A percentile compares a stretch with the other conserved stretches of the same genome.
Conservation (phyloP, 1,140 invertebrate species). For the Argopecten irradians region DNA sequence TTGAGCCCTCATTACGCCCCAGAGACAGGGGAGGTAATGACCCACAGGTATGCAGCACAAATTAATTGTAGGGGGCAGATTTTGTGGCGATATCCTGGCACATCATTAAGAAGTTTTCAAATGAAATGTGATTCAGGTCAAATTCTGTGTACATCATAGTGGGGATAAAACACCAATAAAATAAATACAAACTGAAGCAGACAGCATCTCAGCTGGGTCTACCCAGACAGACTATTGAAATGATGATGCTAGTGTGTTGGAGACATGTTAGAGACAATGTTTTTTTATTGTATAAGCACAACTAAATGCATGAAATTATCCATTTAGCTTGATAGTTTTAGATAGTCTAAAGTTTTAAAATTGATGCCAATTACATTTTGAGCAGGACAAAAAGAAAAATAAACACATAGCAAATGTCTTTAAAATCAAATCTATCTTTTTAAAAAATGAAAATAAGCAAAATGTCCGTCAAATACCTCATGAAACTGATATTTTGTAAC, state of each 20-base stretch:
- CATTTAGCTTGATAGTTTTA: not conserved
- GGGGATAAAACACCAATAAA: not conserved
- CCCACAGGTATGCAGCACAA: not conserved
- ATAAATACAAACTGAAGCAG: not conserved
- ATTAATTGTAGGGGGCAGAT: not conserved
- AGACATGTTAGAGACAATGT: not conserved
- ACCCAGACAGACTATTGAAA: not conserved
- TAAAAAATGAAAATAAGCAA: no score
- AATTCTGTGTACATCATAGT: not conserved
- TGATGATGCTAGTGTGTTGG: not conserved
- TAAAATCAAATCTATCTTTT: no score
- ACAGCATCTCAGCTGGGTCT: not conserved
- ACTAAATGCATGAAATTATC: not conserved
- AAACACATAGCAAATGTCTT: no score
- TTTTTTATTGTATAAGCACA: not conserved
- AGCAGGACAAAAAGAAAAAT: no score
- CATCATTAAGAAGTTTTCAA: not conserved
- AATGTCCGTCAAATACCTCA: no score
- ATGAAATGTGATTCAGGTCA: not conserved
- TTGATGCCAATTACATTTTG: no score
- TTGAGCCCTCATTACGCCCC: not conserved
- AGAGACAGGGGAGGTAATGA: not conserved
- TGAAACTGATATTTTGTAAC: no score
- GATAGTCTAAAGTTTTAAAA: no score
- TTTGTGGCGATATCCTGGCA: not conserved